phyloP scores from a whole-genome alignment of 2,797 vertebrate species.

The Sebastes vulpes region DNA sequence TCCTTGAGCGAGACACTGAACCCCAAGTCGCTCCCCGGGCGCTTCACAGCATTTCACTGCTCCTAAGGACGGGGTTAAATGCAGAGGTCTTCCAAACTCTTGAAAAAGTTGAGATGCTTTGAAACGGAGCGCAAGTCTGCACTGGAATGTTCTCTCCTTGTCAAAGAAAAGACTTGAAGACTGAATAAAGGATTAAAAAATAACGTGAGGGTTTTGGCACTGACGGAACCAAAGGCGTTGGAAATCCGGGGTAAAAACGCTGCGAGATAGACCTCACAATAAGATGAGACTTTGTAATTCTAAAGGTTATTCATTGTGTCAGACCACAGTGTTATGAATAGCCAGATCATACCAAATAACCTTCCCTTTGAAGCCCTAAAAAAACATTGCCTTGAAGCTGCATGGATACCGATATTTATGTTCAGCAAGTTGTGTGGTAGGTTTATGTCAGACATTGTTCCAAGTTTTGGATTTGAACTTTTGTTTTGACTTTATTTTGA shows the following conservation, averaged over 20 bases:
- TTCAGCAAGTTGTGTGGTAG: not conserved
- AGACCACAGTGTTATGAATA: conserved; percentile 9
- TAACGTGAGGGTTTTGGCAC: not conserved
- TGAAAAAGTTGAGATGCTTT: not conserved
- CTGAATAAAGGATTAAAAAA: not conserved
- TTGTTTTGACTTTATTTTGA: conserved; percentile 42
- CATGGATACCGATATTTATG: conserved; percentile 15
- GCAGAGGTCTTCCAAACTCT: not conserved
- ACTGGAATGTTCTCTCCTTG: not conserved
- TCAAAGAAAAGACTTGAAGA: not conserved
- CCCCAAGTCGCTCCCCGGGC: too few relatives aligned
- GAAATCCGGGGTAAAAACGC: not conserved
- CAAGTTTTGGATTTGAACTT: conserved; percentile 60
- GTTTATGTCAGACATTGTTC: conserved; percentile 38
- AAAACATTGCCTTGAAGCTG: conserved; percentile 29
- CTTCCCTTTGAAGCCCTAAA: conserved; percentile 41
- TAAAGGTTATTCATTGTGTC: not conserved
- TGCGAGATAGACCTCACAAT: not conserved
- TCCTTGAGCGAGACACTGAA: too few relatives aligned
- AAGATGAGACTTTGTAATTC: conserved; percentile 1
- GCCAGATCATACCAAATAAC: conserved; percentile 13
- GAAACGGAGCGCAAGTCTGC: not conserved
- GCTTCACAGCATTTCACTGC: too few relatives aligned
- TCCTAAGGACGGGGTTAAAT: too few relatives aligned
- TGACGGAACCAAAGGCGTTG: not conserved